Conservation (phyloP, 2,113 vertebrate species). For the Lethenteron camtschaticum region DNA sequence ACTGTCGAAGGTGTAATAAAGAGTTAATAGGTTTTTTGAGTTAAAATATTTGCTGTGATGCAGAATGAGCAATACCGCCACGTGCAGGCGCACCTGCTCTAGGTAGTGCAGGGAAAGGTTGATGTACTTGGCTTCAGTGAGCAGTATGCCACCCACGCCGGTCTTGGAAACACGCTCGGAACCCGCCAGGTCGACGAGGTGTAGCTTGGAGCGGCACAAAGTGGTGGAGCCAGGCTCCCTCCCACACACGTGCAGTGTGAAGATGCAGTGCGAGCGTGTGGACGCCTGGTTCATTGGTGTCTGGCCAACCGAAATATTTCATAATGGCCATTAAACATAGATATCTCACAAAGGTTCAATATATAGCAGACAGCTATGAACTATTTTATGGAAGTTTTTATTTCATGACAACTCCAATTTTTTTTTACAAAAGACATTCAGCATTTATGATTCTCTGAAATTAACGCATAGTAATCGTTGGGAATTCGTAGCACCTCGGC, state of each 20-base stretch:
- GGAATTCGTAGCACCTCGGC: slow-evolving; percentile 44
- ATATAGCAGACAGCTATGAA: too few species aligned
- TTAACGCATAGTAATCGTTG: not conserved
- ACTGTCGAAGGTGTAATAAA: too few species aligned
- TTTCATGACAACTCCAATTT: not conserved
- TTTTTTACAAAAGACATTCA: not conserved
- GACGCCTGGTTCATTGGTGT: slow-evolving; percentile 93
- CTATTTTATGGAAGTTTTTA: too few species aligned
- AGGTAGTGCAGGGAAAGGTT: slow-evolving; percentile 78
- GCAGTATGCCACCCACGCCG: slow-evolving; percentile 48
- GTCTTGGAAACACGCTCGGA: slow-evolving; percentile 74
- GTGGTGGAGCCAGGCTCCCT: slow-evolving; percentile 60
- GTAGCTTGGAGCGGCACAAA: slow-evolving; percentile 51
- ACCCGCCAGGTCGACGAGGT: slow-evolving; percentile 81
- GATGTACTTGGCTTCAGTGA: slow-evolving; percentile 92
- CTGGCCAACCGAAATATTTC: slow-evolving; percentile 18
- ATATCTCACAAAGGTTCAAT: too few species aligned
- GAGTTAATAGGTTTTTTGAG: too few species aligned
- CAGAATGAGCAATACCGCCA: too few species aligned
- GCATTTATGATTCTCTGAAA: slow-evolving; percentile 3
- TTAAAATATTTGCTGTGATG: too few species aligned
- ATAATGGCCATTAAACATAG: too few species aligned
- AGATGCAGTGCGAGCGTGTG: slow-evolving; percentile 86
- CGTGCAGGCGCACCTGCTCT: slow-evolving; percentile 46
- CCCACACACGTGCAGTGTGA: slow-evolving; percentile 67